These are phyloP conservation scores for Colostygia pectinataria DNA, from an alignment of 2,888 invertebrate species.

Conservation along the genomic window DNA sequence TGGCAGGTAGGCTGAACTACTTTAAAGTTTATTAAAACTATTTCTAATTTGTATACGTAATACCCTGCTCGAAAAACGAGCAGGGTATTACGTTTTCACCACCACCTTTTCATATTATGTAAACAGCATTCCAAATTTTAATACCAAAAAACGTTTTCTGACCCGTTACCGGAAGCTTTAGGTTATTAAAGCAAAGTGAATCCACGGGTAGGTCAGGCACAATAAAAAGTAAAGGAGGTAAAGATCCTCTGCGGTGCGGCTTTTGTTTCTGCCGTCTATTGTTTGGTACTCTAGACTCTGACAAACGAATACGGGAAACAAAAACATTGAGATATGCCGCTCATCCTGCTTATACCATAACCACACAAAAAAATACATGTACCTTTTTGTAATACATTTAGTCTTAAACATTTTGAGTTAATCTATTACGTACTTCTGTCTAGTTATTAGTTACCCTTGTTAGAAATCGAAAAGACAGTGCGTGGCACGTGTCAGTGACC, in stretches of 20 bases:
- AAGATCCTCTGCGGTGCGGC: constrained; percentile 52
- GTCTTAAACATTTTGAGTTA: too few species aligned
- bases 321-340: not conserved
- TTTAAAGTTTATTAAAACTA: too few species aligned
- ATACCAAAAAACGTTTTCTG: not conserved
- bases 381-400: too few species aligned
- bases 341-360: too few species aligned
- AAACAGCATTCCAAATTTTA: not conserved
- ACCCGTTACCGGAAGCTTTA: not conserved
- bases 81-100: not conserved
- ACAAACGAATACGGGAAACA: constrained; percentile 3
- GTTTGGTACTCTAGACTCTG: constrained; percentile 36
- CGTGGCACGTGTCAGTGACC: too few species aligned
- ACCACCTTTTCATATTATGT: not conserved
- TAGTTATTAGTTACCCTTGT: too few species aligned
- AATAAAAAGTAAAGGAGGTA: constrained; percentile 64
- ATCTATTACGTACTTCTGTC: too few species aligned
- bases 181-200: constrained; percentile 69
- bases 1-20: too few species aligned
- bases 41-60: not conserved
- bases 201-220: constrained; percentile 67
- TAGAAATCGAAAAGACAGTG: too few species aligned
- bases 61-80: too few species aligned
- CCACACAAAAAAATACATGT: too few species aligned
- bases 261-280: constrained; percentile 60